These are phyloP conservation scores for Atractosteus spatula DNA, from an alignment of 2,113 vertebrate species.

Conservation along the genomic window DNA sequence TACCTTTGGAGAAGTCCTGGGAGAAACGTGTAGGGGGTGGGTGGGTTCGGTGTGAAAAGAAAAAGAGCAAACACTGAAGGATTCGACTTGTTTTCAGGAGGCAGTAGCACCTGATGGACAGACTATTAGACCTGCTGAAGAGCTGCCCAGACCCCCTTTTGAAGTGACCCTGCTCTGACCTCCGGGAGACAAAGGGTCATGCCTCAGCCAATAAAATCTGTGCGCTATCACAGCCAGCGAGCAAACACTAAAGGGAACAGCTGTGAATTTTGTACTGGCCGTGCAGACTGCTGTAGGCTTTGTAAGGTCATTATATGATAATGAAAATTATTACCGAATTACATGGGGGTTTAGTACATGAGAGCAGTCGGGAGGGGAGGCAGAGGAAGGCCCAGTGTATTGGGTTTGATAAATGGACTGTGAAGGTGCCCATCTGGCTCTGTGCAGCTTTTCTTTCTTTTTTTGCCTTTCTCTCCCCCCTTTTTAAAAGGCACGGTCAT, in stretches of 20 bases:
- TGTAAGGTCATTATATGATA: slow-evolving; percentile 94
- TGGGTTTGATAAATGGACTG: slow-evolving; percentile 98
- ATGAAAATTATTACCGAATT: slow-evolving; percentile 99
- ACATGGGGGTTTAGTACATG: slow-evolving; percentile 94
- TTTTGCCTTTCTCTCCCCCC: slow-evolving; percentile 38
- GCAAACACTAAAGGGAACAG: slow-evolving; percentile 76
- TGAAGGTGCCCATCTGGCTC: slow-evolving; percentile 98
- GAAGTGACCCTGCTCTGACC: slow-evolving; percentile 75
- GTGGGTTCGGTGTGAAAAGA: slow-evolving; percentile 67
- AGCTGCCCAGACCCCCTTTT: slow-evolving; percentile 59
- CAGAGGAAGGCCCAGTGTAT: slow-evolving; percentile 65
- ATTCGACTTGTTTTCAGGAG: slow-evolving; percentile 65
- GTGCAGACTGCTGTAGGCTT: slow-evolving; percentile 76
- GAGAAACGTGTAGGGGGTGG: slow-evolving; percentile 27
- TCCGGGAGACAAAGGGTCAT: slow-evolving; percentile 62
- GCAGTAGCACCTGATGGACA: slow-evolving; percentile 64
- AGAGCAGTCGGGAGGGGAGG: slow-evolving; percentile 73
- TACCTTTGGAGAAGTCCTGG: slow-evolving; percentile 47
- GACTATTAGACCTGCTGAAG: slow-evolving; percentile 75
- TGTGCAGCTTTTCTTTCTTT: slow-evolving; percentile 57
- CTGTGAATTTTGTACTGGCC: slow-evolving; percentile 77
- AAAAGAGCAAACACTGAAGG: slow-evolving; percentile 62
- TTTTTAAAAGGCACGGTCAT: neutral
- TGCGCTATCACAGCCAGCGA: slow-evolving; percentile 66
- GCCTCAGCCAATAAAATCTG: slow-evolving; percentile 60